Percentiles rank a stretch among this genome's conserved stretches.
Conservation (phyloP, 2,113 vertebrate species). For the Cheirogaleus medius region DNA sequence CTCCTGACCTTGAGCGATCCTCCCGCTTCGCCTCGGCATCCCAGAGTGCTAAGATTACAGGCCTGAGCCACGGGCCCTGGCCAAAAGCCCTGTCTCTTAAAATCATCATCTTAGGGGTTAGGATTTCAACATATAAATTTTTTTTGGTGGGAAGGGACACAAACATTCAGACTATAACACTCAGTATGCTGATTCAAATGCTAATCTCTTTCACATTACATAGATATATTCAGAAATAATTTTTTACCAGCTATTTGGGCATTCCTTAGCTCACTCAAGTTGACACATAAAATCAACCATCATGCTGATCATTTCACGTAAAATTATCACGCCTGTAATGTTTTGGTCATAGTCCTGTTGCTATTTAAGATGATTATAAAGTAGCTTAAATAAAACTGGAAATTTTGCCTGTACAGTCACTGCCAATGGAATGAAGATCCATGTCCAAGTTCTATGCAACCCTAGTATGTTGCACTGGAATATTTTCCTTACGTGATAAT, state of each 20-base stretch:
- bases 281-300: not conserved
- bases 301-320: not conserved
- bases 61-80: too few species aligned
- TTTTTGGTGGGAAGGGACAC: not conserved
- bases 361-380: not conserved
- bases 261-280: not conserved
- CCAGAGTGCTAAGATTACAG: too few species aligned
- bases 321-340: not conserved
- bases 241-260: not conserved
- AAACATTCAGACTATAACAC: not conserved
- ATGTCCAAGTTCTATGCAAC: not conserved
- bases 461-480: not conserved
- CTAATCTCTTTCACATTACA: not conserved
- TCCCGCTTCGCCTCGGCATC: too few species aligned
- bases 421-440: not conserved
- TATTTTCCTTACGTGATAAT: not conserved
- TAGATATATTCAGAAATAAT: not conserved
- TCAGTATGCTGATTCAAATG: not conserved
- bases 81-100: not conserved
- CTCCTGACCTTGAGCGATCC: too few species aligned
- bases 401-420: not conserved
- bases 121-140: not conserved
- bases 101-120: not conserved
- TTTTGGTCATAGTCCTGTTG: not conserved
- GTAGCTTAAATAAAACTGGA: not conserved